Base-by-base conservation (phyloP, 1,140 invertebrate genomes). In the Eupristina koningsbergeri region DNA sequence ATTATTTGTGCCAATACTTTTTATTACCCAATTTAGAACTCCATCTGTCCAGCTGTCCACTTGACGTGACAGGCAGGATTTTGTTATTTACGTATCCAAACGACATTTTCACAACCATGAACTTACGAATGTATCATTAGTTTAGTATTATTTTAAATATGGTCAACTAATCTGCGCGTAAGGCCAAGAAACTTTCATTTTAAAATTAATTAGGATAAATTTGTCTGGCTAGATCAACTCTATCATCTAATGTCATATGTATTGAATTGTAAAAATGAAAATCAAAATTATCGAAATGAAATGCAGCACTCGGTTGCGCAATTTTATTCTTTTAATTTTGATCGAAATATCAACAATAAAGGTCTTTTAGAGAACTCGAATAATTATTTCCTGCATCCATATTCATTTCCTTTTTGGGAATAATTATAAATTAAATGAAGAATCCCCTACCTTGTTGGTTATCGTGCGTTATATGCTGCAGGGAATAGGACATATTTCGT, bases 351-450 rank as follows among this genome's bases (percentile, higher is more conserved):
- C 19, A 3, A 11, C n/a, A 63, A n/a, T 3, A 61, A 77, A 39
- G 34, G 26, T n/a, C 8, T n/a, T 58, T 29, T 11, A 17, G 63
- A n/a, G 36, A 39, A 29, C 13, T 36, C 1, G 34, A n/a, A 61
- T 36, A n/a, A 58, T 50, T 76, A 61, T 61, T 77, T 26, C 74
- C 74, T 58, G 31, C 74, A 45, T 22, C 34, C n/a, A 0, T 64
- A 39, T 22, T 39, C 29, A 78, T 34, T 78, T 64, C 64, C 76
- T 64, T 9, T 17, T n/a, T 11, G n/a, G 17, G 36, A 39, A 64
- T 78, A 64, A 41, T 78, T 78, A 58, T 64, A 64, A 78, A 78
- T 78, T 34, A 19, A 58, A 58, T 17, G 45, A 0, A 78, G 11
- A 17, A 22, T 64, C 36, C 3, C 26, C 17, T 7, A 36, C 47